Percentiles rank a stretch among this genome's conserved stretches.
phyloP scores from a whole-genome alignment of 2,888 invertebrate genomes.

The Trilocha varians region DNA sequence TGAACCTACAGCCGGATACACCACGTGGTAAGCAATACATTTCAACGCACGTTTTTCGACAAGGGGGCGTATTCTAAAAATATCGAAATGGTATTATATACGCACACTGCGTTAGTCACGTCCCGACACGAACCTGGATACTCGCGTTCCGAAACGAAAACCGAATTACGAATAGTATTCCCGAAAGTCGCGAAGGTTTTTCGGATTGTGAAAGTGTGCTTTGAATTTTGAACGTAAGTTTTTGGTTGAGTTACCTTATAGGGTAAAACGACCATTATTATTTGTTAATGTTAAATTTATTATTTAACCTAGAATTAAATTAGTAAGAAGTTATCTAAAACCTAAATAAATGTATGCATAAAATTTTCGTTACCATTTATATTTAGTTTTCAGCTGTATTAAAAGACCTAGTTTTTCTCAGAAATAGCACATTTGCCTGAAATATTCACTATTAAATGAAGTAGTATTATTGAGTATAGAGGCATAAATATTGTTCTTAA shows the following conservation, averaged over 20 bases:
- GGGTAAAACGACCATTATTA: no score
- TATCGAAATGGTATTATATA: constrained; percentile 43
- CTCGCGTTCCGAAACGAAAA: constrained; percentile 25
- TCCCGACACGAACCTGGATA: constrained; percentile 33
- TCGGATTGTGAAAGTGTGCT: constrained; percentile 1
- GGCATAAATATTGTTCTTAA: no score
- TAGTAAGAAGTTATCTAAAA: no score
- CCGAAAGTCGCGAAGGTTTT: constrained; percentile 17
- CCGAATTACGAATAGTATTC: constrained; percentile 14
- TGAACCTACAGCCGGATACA: constrained; percentile 48
- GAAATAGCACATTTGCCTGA: neutral
- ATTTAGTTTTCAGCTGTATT: neutral
- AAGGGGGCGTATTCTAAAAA: constrained; percentile 71
- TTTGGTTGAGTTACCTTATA: neutral
- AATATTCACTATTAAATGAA: no score
- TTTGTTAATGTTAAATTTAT: no score
- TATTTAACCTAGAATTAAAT: no score
- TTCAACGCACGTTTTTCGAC: constrained; percentile 32
- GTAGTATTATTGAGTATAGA: no score
- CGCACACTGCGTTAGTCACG: constrained; percentile 48
- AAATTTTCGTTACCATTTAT: neutral
- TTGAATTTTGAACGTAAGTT: constrained; percentile 3
- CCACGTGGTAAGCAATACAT: constrained; percentile 41
- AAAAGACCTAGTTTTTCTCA: neutral
- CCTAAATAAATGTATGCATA: no score